A percentile compares a stretch with the other conserved stretches of the same genome.
phyloP scores from a whole-genome alignment of 2,113 vertebrate genomes.

The Hystrix brachyura region DNA sequence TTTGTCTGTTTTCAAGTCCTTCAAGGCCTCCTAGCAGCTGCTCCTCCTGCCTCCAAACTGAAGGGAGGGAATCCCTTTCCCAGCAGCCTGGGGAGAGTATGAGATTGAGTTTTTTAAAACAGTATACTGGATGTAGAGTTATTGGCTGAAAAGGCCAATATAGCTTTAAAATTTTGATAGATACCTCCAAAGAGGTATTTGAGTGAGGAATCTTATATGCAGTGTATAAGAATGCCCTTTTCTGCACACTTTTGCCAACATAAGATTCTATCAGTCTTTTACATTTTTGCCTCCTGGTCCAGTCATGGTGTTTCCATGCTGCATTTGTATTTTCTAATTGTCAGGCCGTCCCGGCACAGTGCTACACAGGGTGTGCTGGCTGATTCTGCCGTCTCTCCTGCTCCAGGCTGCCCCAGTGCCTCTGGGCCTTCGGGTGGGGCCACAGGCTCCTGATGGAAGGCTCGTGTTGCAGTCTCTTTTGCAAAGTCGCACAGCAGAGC shows the following conservation, averaged over 20 bases:
- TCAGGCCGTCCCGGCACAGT: not conserved
- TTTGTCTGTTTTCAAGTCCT: not conserved
- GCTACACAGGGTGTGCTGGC: too few species aligned
- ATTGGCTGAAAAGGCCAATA: not conserved
- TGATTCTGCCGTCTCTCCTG: not conserved
- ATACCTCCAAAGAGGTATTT: not conserved
- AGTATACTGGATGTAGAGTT: not conserved
- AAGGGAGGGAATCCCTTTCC: not conserved
- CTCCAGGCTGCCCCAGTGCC: not conserved
- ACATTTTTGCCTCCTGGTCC: not conserved
- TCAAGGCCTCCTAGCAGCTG: not conserved
- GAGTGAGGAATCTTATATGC: not conserved
- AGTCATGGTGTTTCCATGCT: not conserved
- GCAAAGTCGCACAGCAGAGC: not conserved
- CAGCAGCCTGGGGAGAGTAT: not conserved
- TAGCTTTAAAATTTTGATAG: not conserved
- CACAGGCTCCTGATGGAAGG: not conserved
- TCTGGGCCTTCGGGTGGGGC: not conserved
- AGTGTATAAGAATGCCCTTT: not conserved
- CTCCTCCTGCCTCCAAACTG: not conserved
- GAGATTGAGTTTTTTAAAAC: not conserved
- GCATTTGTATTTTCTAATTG: not conserved
- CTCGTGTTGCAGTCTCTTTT: not conserved
- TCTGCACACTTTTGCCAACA: not conserved
- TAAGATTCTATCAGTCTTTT: not conserved